Percentiles rank a stretch among this genome's conserved stretches.
phyloP scores from a whole-genome alignment of 2,888 invertebrate genomes.

The Philonicus albiceps region DNA sequence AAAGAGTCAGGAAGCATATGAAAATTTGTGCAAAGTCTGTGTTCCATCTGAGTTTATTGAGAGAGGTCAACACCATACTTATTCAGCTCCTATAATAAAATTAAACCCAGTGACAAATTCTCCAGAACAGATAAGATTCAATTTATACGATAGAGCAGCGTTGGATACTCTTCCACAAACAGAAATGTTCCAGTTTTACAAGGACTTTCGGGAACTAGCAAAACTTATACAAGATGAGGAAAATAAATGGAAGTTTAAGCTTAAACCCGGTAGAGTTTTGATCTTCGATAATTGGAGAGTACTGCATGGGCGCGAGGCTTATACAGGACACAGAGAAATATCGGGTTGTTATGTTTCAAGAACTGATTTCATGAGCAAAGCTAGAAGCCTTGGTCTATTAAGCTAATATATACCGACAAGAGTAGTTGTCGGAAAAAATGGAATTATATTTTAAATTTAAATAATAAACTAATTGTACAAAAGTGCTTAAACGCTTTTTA shows the following conservation, averaged over 20 bases:
- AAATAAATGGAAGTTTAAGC: slow-evolving; percentile 69
- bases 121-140: slow-evolving; percentile 73
- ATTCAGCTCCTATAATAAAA: slow-evolving; percentile 69
- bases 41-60: slow-evolving; percentile 74
- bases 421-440: slow-evolving; percentile 55
- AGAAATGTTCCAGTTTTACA: slow-evolving; percentile 70
- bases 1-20: slow-evolving; percentile 67
- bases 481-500: neutral
- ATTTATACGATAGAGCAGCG: slow-evolving; percentile 77
- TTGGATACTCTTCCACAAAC: slow-evolving; percentile 66
- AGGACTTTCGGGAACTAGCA: slow-evolving; percentile 67
- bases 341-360: slow-evolving; percentile 77
- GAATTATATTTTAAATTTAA: slow-evolving; percentile 54
- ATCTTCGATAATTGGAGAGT: slow-evolving; percentile 82
- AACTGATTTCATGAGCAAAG: slow-evolving; percentile 73
- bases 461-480: neutral
- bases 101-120: slow-evolving; percentile 67
- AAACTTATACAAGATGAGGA: slow-evolving; percentile 65
- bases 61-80: slow-evolving; percentile 67
- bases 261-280: slow-evolving; percentile 74
- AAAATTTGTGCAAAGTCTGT: slow-evolving; percentile 67
- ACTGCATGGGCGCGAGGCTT: slow-evolving; percentile 76
- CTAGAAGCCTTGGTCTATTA: slow-evolving; percentile 61
- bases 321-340: slow-evolving; percentile 72
- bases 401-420: slow-evolving; percentile 57